Conservation (phyloP, 1,140 invertebrate genomes). For the Neodiprion pinetum region DNA sequence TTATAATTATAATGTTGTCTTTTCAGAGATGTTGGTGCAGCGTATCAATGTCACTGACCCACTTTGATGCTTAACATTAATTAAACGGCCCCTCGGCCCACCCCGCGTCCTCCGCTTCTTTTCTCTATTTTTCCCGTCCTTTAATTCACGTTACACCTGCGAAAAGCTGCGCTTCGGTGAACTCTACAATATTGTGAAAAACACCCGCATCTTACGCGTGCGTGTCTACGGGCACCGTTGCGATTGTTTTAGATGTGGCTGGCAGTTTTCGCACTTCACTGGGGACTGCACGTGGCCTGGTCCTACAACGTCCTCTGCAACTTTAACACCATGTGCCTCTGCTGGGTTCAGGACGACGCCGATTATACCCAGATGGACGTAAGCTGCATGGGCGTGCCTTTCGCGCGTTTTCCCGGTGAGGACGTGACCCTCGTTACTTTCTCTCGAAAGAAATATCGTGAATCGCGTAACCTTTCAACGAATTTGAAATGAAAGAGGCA, state of each 20-base stretch:
- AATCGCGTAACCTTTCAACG: not conserved
- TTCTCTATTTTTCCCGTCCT: no score
- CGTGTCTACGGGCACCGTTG: not conserved
- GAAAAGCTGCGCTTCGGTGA: no score
- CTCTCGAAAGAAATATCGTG: not conserved
- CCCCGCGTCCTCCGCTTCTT: no score
- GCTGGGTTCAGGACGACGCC: constrained; percentile 64
- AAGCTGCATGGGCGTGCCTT: constrained; percentile 69
- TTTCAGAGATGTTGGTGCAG: no score
- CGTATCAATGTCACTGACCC: no score
- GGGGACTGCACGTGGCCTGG: constrained; percentile 32
- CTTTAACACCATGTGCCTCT: constrained; percentile 71
- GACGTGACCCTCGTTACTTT: constrained; percentile 12
- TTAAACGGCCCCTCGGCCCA: no score
- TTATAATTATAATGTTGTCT: no score
- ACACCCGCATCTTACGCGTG: no score
- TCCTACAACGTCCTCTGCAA: constrained; percentile 60
- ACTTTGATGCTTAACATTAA: no score
- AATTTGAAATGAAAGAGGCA: not conserved
- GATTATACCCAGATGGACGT: constrained; percentile 68
- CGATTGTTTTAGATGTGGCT: constrained; percentile 36
- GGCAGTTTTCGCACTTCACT: constrained; percentile 30
- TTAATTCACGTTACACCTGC: no score
- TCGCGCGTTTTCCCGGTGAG: constrained; percentile 69
- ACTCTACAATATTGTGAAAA: no score